Conservation (phyloP, 2,888 invertebrate genomes). For the Cremastinae sp. region DNA sequence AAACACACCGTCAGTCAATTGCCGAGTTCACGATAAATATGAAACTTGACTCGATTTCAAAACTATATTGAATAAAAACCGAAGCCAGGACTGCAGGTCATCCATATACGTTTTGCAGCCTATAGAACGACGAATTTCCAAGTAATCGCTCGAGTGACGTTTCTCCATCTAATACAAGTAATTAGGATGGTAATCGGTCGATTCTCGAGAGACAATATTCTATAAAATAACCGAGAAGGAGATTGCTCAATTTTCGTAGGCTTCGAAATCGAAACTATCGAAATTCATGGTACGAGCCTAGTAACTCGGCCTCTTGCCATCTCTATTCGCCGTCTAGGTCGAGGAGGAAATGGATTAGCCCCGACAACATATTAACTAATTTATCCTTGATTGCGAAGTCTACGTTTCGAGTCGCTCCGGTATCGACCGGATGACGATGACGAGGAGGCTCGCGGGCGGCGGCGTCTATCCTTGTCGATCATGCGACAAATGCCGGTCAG, state of each 20-base stretch:
- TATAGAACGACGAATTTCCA: too few relatives aligned
- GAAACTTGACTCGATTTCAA: too few relatives aligned
- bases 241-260: slow-evolving; percentile 23
- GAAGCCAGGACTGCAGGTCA: too few relatives aligned
- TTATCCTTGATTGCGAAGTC: slow-evolving; percentile 50
- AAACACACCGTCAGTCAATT: too few relatives aligned
- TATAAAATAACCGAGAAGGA: background rate
- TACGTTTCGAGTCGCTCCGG: slow-evolving; percentile 22
- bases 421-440: slow-evolving; percentile 28
- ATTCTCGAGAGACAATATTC: slow-evolving; percentile 8
- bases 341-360: slow-evolving; percentile 42
- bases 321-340: slow-evolving; percentile 6
- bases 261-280: slow-evolving; percentile 5
- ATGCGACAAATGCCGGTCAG: slow-evolving; percentile 1
- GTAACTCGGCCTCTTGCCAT: slow-evolving; percentile 9
- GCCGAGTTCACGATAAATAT: too few relatives aligned
- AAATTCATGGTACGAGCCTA: background rate
- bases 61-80: too few relatives aligned
- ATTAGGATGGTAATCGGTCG: background rate
- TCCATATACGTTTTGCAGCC: too few relatives aligned
- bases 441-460: slow-evolving; percentile 25
- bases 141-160: too few relatives aligned
- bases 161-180: background rate
- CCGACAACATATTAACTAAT: slow-evolving; percentile 49
- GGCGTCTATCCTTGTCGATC: slow-evolving; percentile 28